Base-by-base conservation (phyloP, 2,888 invertebrate genomes). In the Drosophila paramelanica region DNA sequence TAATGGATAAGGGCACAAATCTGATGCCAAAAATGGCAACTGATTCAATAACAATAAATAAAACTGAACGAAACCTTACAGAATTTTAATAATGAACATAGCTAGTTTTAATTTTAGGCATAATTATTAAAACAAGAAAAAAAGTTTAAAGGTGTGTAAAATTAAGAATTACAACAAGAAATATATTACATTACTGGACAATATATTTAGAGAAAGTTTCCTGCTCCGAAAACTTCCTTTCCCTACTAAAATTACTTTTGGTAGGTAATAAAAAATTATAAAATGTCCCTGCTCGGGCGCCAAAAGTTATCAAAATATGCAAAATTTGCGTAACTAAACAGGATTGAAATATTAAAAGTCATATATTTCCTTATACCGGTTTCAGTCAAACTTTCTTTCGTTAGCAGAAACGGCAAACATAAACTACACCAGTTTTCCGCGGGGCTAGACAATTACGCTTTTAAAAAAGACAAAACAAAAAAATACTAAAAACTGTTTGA, bases 391-490 rank as follows among this genome's bases (percentile, higher is more conserved):
- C 57, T 42, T 11, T 33, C 33, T 25, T 23, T 57, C 42, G 17
- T 31, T 57, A 43, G 27, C 27, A 17, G n/a, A 50, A 53, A 42
- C 39, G 25, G 10, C n/a, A 31, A 53, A 72, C 41, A 53, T 13
- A 59, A 67, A 49, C 31, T 39, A 23, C 38, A 33, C 10, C n/a
- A 57, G 36, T 52, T 56, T 38, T 49, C n/a, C 20, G 49, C 46
- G 31, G 46, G 14, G 60, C 39, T 31, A 66, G 78, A 74, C 73
- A 73, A 73, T 77, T 64, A 52, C 46, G 43, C 43, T 33, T 17
- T 1, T 7, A 31, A 53, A 59, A 47, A n/a, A 33, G 23, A n/a
- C 52, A 47, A 56, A 25, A 38, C 46, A 53, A 39, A 31, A 14
- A 39, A 23, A 6, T 13, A 20, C n/a, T n/a, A 53, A 61, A 67